These are phyloP conservation scores for Podotricha telesiphe DNA, from an alignment of 2,888 invertebrate genomes.

Conservation along the genomic window DNA sequence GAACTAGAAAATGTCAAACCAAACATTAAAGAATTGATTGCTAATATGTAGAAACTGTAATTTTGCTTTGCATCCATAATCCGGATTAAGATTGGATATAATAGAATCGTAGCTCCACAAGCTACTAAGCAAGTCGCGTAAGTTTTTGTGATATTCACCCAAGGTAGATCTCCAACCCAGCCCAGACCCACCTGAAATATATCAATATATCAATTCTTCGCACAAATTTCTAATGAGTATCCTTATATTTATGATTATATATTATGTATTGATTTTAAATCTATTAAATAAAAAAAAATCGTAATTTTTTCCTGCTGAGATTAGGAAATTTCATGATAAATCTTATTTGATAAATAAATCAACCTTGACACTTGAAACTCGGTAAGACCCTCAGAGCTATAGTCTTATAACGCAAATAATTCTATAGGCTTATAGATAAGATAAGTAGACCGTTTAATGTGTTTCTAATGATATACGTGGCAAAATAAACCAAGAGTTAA, in stretches of 20 bases:
- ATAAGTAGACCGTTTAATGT: constrained; percentile 25
- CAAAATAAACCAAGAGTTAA: not conserved
- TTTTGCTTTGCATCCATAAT: constrained; percentile 62
- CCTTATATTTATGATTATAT: no score
- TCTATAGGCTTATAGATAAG: constrained; percentile 31
- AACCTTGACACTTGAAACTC: constrained; percentile 39
- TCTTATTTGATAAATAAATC: constrained; percentile 19
- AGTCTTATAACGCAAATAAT: constrained; percentile 25
- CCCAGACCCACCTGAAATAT: constrained; percentile 89
- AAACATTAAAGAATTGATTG: constrained; percentile 86
- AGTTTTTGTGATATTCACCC: constrained; percentile 92
- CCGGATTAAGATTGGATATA: constrained; percentile 84
- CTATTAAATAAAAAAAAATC: not conserved
- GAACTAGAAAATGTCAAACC: constrained; percentile 96
- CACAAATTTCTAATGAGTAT: not conserved
- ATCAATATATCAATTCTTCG: not conserved
- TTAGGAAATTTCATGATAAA: not conserved
- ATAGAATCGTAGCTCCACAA: constrained; percentile 85
- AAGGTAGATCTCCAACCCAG: constrained; percentile 93
- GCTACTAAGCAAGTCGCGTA: constrained; percentile 91
- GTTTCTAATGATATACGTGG: constrained; percentile 18
- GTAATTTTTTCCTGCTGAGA: not conserved
- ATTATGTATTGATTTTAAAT: no score
- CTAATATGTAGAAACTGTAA: constrained; percentile 78
- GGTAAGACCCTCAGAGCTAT: constrained; percentile 29